Percentiles rank a stretch among this genome's conserved stretches.
phyloP scores from a whole-genome alignment of 2,888 invertebrate species.

The Apantesis nais region DNA sequence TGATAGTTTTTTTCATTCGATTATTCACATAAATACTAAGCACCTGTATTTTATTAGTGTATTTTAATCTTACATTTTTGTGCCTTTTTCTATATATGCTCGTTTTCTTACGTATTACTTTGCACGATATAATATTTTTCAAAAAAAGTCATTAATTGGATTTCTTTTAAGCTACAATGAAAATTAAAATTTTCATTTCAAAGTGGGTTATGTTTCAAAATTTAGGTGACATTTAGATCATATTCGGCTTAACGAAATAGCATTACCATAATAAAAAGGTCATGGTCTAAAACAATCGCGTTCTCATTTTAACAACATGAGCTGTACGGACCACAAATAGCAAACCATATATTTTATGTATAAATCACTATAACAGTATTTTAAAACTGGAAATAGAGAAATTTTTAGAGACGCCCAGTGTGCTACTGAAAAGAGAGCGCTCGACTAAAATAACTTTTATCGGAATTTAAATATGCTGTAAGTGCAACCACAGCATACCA shows the following conservation, averaged over 20 bases:
- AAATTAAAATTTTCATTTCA: background rate
- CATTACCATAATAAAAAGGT: background rate
- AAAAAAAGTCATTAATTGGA: no score
- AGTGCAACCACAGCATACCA: background rate
- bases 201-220: no score
- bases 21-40: no score
- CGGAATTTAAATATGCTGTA: background rate
- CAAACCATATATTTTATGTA: background rate
- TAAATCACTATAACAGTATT: background rate
- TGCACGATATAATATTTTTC: no score
- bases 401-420: background rate
- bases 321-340: background rate
- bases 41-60: no score
- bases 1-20: no score
- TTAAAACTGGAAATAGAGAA: background rate
- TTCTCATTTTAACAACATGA: background rate
- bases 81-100: no score
- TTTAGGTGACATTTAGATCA: no score
- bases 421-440: background rate
- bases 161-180: no score
- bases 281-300: background rate
- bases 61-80: no score
- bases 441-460: background rate
- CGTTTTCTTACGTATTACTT: no score
- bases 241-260: background rate